Percentiles rank a stretch among this genome's conserved stretches.
These are phyloP conservation scores for Ammodytes dubius DNA, from an alignment of 2,113 vertebrate genomes.

Conservation along the genomic window DNA sequence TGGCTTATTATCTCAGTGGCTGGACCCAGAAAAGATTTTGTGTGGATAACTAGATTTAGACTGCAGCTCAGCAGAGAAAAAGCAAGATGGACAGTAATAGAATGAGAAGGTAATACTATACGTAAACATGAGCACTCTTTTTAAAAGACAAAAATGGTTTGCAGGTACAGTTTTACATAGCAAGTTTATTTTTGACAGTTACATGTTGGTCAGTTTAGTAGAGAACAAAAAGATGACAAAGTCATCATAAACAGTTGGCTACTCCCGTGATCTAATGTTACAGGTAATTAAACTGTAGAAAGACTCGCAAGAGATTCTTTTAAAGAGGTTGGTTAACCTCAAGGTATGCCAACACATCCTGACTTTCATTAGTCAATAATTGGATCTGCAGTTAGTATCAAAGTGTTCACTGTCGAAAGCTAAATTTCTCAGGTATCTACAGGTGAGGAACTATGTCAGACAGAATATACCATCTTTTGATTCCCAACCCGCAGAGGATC, in stretches of 20 bases:
- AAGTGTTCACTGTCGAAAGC: too few species aligned
- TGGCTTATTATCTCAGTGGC: conserved; percentile 54
- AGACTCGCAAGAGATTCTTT: neutral
- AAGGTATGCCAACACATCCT: neutral
- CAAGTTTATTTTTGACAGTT: neutral
- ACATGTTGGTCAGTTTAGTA: neutral
- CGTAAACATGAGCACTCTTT: too few species aligned
- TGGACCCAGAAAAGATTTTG: conserved; percentile 29
- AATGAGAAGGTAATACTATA: conserved; percentile 17
- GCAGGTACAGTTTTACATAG: conserved; percentile 4
- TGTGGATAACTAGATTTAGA: conserved; percentile 39
- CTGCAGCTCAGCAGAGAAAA: conserved; percentile 37
- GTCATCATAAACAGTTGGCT: neutral
- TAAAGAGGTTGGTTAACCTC: neutral
- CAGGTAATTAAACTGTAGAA: neutral
- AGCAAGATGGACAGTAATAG: neutral
- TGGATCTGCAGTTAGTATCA: neutral
- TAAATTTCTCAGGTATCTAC: too few species aligned
- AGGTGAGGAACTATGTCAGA: too few species aligned
- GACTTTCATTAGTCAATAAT: conserved; percentile 2
- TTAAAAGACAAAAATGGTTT: neutral
- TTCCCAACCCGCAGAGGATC: too few species aligned
- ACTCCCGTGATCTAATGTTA: neutral
- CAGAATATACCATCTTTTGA: too few species aligned
- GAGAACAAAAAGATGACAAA: neutral